Evolutionary conservation across 1,140 invertebrate species (phyloP).

Genomic region (Dinothrombium tinctorium): DNA sequence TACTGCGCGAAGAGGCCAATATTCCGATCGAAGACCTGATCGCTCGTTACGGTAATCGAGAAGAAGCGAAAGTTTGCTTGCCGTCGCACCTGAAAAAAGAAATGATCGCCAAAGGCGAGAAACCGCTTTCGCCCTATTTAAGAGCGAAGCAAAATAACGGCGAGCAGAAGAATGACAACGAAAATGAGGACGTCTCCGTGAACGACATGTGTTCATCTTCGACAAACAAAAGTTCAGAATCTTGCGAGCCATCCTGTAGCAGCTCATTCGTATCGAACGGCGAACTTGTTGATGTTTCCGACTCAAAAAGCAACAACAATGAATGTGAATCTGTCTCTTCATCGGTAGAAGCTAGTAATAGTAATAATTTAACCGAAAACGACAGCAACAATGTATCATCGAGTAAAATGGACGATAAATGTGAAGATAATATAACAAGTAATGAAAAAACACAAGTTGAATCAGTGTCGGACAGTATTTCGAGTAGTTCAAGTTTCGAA

Average conservation of each 20-base stretch:
- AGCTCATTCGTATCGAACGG: background rate
- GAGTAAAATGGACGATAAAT: too few relatives aligned
- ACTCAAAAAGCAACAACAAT: background rate
- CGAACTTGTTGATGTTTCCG: background rate
- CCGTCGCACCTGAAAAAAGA: slow-evolving; percentile 11
- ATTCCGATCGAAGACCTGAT: slow-evolving; percentile 56
- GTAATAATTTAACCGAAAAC: too few relatives aligned
- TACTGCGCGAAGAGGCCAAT: slow-evolving; percentile 50
- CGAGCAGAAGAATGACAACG: background rate
- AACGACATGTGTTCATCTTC: too few relatives aligned
- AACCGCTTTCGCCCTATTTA: slow-evolving; percentile 10
- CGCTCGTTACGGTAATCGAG: slow-evolving; percentile 20
- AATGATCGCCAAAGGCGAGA: background rate
- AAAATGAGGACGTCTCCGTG: too few relatives aligned
- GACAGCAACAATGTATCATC: background rate
- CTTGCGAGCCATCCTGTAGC: too few relatives aligned
- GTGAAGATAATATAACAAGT: too few relatives aligned
- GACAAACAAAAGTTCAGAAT: too few relatives aligned
- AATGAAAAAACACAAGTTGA: too few relatives aligned
- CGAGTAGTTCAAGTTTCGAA: too few relatives aligned
- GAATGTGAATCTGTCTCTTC: slow-evolving; percentile 3
- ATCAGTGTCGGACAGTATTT: too few relatives aligned
- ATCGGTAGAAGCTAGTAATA: too few relatives aligned
- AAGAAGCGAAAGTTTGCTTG: slow-evolving; percentile 6
- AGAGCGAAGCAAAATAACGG: slow-evolving; percentile 8